Conservation (phyloP, 2,113 vertebrate species). For the Cygnus buccinator region DNA sequence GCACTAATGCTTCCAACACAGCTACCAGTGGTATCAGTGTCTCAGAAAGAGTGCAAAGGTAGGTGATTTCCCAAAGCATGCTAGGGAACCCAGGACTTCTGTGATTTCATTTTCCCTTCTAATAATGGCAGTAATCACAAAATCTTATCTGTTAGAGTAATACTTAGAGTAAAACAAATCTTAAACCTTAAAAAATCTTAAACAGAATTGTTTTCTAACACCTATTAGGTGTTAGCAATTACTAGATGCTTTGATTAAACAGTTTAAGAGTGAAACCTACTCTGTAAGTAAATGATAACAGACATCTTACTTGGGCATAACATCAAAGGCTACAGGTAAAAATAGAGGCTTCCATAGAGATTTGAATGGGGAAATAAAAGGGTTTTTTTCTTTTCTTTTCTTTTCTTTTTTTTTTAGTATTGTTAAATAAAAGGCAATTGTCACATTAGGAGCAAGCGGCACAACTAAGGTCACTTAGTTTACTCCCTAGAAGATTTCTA, state of each 20-base stretch:
- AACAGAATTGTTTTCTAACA: not conserved
- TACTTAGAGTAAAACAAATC: not conserved
- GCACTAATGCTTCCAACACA: not conserved
- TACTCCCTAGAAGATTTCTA: not conserved
- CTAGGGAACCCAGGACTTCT: not conserved
- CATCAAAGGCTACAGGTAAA: not conserved
- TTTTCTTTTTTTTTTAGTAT: not conserved
- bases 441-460: not conserved
- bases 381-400: not conserved
- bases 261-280: not conserved
- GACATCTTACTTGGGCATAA: not conserved
- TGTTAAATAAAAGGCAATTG: not conserved
- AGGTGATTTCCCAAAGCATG: not conserved
- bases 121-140: not conserved
- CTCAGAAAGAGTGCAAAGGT: not conserved
- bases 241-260: not conserved
- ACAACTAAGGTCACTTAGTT: not conserved
- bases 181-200: not conserved
- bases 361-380: not conserved
- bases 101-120: not conserved
- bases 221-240: not conserved
- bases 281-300: not conserved
- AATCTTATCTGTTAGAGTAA: not conserved
- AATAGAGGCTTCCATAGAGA: not conserved
- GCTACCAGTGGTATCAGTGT: not conserved